Evolutionary conservation across 2,888 invertebrate species (phyloP).

Genomic region (Spilosoma lubricipeda): DNA sequence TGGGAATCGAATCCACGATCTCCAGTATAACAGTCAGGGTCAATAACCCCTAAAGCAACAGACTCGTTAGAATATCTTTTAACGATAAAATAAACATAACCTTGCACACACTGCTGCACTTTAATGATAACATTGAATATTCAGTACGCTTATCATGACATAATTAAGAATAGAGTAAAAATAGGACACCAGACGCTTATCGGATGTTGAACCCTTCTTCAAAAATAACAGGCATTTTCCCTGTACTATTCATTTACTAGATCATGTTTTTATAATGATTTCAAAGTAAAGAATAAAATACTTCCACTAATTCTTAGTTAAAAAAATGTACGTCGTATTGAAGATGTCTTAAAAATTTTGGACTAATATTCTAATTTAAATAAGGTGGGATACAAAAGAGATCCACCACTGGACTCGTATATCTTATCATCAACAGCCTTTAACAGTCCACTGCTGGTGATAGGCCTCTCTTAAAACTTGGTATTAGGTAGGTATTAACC

Average conservation of each 20-base stretch:
- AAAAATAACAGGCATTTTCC: neutral
- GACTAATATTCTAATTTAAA: neutral
- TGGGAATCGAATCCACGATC: too few species aligned
- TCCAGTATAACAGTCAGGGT: too few species aligned
- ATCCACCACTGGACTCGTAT: neutral
- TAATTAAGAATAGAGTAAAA: slow-evolving; percentile 28
- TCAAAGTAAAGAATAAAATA: neutral
- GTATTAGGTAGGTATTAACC: too few species aligned
- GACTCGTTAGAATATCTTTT: neutral
- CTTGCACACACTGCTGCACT: neutral
- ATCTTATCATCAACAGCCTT: neutral
- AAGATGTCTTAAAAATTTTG: neutral
- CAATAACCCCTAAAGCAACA: too few species aligned
- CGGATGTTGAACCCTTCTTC: slow-evolving; percentile 26
- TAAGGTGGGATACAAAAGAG: neutral
- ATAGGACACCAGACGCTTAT: slow-evolving; percentile 36
- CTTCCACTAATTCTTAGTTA: neutral
- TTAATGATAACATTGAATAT: neutral
- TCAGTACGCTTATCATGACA: slow-evolving; percentile 31
- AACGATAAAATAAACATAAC: neutral
- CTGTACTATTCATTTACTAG: neutral
- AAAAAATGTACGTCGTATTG: neutral
- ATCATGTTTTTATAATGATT: neutral
- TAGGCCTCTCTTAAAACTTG: too few species aligned
- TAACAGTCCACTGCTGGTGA: too few species aligned